A percentile compares a stretch with the other conserved stretches of the same genome.
These are phyloP conservation scores for Drosophila persimilis DNA, from an alignment of 1,140 invertebrate genomes.

Conservation along the genomic window DNA sequence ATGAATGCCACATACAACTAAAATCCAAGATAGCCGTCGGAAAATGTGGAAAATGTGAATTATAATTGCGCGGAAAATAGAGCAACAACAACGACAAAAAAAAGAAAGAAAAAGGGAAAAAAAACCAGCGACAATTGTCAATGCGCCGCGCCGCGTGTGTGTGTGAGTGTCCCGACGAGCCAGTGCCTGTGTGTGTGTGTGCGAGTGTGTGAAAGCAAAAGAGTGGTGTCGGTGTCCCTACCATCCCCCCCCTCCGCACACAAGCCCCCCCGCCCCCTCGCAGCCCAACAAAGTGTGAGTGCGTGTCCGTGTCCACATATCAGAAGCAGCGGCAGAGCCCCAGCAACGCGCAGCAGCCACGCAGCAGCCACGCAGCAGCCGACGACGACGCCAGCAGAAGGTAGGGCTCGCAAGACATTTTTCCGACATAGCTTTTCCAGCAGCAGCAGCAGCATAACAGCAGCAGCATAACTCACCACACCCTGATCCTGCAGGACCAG, in stretches of 20 bases:
- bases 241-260: too few species aligned
- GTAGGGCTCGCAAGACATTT: conserved; percentile 61
- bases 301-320: conserved; percentile 59
- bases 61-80: conserved; percentile 26
- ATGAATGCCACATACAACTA: conserved; percentile 33
- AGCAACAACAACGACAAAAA: conserved; percentile 15
- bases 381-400: conserved; percentile 64
- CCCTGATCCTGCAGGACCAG: conserved; percentile 76
- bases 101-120: conserved; percentile 6
- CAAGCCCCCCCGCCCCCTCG: too few species aligned
- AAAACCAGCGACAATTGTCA: conserved; percentile 25
- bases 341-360: conserved; percentile 8
- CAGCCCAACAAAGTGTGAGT: conserved; percentile 28
- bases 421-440: conserved; percentile 47
- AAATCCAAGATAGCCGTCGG: conserved; percentile 14
- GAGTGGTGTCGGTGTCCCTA: conserved; percentile 1
- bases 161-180: conserved; percentile 27
- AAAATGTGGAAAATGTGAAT: conserved; percentile 33
- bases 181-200: conserved; percentile 28
- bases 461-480: conserved; percentile 78
- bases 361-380: conserved; percentile 40
- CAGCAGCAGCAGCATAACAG: conserved; percentile 22
- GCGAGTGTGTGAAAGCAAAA: conserved; percentile 32
- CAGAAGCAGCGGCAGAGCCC: conserved; percentile 34
- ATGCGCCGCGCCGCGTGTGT: conserved; percentile 28